Base-by-base conservation (phyloP, 2,888 invertebrate species). In the Cosmia pyralina region DNA sequence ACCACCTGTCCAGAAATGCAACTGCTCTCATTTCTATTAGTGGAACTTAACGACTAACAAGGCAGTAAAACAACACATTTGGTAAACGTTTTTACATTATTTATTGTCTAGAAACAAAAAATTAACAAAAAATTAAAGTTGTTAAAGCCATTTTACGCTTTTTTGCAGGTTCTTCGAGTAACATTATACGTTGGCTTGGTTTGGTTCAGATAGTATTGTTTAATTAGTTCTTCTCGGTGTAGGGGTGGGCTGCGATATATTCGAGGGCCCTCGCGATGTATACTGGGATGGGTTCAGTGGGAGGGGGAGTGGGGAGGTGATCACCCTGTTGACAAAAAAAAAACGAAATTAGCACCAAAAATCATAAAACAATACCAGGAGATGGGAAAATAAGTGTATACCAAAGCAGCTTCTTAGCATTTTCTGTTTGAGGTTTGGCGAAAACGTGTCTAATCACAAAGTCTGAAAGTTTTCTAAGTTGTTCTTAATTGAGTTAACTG, bases 171-270 rank as follows among this genome's bases (percentile, higher is more conserved):
- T 63, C 38, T 4, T 68, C 58, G 17, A 46, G 22, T 71, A 41
- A 68, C 75, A 75, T 75, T 71, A 50, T 52, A 64, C 69, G 69
- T 73, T 78, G 62, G 62, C 58, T 64, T 57, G 58, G 75, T 81
- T 88, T 84, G 75, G 75, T 84, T 73, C 44, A 22, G 60, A 48
- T 65, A 60, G 80, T 41, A 53, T 70, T 46, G 15, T 48, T 22
- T 46, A 65, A 22, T 76, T 88, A 4, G 46, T 87, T 84, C 78
- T 86, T 83, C 69, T 89, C 90, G 6, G 46, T 60, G 87, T 91
- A 93, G 60, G 96, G 96, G 92, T 96, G 92, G 96, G 92, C 90
- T 19, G 87, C 89, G 89, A 94, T 96, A 89, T 93, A 97, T 70
- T 93, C 94, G 53, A 96, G 79, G 59, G 96, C 88, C 53, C 93